Evolutionary conservation across 37 sponge, comb jelly and placozoan species (phyloP).

Genomic region (Eunapius fragilis): DNA sequence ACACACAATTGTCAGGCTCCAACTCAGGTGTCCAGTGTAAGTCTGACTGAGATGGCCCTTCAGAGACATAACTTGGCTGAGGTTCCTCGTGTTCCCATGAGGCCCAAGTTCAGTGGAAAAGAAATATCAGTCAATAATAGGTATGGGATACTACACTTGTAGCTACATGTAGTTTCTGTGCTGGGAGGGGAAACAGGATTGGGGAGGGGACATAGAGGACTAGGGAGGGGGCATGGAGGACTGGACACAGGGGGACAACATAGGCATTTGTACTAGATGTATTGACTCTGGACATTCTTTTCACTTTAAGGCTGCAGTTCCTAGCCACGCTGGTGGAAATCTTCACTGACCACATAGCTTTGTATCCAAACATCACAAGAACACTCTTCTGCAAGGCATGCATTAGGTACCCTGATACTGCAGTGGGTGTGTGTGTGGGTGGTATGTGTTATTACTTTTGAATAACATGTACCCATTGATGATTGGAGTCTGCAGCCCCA

Average conservation of each 20-base stretch:
- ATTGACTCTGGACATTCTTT: not conserved
- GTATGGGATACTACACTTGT: not conserved
- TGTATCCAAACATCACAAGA: not conserved
- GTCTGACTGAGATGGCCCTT: conserved; percentile 63
- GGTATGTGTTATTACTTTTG: no score
- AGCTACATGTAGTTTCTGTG: not conserved
- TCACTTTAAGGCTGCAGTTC: conserved; percentile 18
- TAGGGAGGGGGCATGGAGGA: no score
- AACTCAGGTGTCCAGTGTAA: conserved; percentile 12
- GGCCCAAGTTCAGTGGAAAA: conserved; percentile 22
- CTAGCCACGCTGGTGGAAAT: conserved; percentile 27
- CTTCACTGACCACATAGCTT: conserved; percentile 19
- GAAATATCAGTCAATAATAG: conserved; percentile 41
- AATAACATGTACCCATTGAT: no score
- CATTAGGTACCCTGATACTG: conserved; percentile 4
- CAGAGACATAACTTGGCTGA: conserved; percentile 58
- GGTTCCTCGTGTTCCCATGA: conserved; percentile 3
- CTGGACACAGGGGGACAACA: no score
- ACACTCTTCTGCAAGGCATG: conserved; percentile 30
- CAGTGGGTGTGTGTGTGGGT: not conserved
- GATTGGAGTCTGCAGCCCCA: no score
- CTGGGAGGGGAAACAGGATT: no score
- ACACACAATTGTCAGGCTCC: conserved; percentile 12
- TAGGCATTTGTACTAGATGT: no score
- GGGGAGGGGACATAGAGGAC: no score